These are phyloP conservation scores for Aramus guarauna DNA, from an alignment of 2,113 vertebrate genomes.

Conservation along the genomic window DNA sequence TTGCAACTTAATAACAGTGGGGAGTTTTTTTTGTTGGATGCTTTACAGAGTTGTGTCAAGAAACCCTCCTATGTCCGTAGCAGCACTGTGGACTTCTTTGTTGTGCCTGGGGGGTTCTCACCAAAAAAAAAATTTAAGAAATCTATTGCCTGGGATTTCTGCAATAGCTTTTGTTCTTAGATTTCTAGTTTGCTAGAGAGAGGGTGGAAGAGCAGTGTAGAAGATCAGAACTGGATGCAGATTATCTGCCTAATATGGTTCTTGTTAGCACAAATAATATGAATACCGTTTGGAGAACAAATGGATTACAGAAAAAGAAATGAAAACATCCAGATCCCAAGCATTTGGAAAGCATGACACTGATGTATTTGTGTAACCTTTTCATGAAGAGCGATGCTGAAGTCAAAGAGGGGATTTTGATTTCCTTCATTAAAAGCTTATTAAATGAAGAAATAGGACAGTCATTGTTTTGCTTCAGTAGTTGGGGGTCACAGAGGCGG, in stretches of 20 bases:
- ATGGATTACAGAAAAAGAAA: background rate
- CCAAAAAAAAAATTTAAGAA: background rate
- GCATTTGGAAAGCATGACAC: slow-evolving; percentile 56
- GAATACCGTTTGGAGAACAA: background rate
- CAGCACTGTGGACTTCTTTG: background rate
- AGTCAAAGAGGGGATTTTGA: slow-evolving; percentile 63
- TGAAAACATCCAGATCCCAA: slow-evolving; percentile 19
- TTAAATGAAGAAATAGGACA: slow-evolving; percentile 77
- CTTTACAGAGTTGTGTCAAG: background rate
- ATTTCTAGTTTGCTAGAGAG: background rate
- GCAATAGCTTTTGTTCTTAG: background rate
- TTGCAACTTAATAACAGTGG: background rate
- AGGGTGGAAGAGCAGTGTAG: background rate
- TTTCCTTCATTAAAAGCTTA: slow-evolving; percentile 80
- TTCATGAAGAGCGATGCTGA: slow-evolving; percentile 45
- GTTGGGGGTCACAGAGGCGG: slow-evolving; percentile 72
- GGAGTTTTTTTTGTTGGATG: background rate
- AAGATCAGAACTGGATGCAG: background rate
- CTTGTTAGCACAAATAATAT: slow-evolving; percentile 1
- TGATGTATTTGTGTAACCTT: slow-evolving; percentile 74
- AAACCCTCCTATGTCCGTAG: background rate
- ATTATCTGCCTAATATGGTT: slow-evolving; percentile 12
- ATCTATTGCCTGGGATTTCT: background rate
- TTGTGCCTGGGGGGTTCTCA: background rate
- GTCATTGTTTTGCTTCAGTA: slow-evolving; percentile 70